A percentile compares a stretch with the other conserved stretches of the same genome.
These are phyloP conservation scores for Shinisaurus crocodilurus DNA, from an alignment of 2,113 vertebrate species.

Conservation along the genomic window DNA sequence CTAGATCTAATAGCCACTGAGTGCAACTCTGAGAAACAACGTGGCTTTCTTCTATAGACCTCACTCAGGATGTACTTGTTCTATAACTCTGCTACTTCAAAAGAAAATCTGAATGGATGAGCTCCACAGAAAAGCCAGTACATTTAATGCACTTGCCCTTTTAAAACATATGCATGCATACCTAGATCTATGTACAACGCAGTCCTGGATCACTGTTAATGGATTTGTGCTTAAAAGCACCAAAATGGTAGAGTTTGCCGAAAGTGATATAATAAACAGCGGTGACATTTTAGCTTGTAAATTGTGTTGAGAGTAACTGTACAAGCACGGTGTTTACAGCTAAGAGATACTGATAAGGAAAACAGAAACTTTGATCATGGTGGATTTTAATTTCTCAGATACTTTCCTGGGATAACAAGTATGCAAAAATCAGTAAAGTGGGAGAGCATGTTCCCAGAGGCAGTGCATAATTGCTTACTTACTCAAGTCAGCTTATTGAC, in stretches of 20 bases:
- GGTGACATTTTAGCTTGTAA: conserved; percentile 76
- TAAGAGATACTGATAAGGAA: conserved; percentile 73
- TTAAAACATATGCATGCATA: conserved; percentile 48
- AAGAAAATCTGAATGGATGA: conserved; percentile 51
- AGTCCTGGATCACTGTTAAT: conserved; percentile 64
- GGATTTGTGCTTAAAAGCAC: conserved; percentile 72
- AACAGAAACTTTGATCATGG: conserved; percentile 72
- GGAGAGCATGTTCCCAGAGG: conserved; percentile 72
- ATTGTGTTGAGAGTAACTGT: conserved; percentile 74
- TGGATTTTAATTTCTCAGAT: conserved; percentile 76
- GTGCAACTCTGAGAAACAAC: not conserved
- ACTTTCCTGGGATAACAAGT: conserved; percentile 75
- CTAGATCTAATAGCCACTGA: not conserved
- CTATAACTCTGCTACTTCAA: conserved; percentile 30
- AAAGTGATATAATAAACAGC: conserved; percentile 34
- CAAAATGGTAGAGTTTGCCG: conserved; percentile 50
- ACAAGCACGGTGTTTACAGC: conserved; percentile 74
- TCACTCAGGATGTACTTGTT: not conserved
- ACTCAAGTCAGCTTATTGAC: conserved; percentile 75
- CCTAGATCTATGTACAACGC: conserved; percentile 26
- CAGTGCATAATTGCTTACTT: conserved; percentile 77
- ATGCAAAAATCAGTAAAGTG: conserved; percentile 73
- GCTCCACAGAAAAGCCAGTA: not conserved
- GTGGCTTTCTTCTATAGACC: conserved; percentile 12
- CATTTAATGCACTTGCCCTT: conserved; percentile 58